Evolutionary conservation across 2,888 invertebrate species (phyloP).

Genomic region (Bombylius major): DNA sequence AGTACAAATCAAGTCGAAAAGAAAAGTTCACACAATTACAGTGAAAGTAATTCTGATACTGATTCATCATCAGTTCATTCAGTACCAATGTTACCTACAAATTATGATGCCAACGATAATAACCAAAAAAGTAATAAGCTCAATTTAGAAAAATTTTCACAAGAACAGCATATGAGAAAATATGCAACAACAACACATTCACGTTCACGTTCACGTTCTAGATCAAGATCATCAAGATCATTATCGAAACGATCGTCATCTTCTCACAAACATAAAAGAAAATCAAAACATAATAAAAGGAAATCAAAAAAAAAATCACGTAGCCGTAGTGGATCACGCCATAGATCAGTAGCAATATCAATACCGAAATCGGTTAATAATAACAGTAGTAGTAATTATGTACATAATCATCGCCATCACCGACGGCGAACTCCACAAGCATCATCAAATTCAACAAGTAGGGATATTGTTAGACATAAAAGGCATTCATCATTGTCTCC

Average conservation of each 20-base stretch:
- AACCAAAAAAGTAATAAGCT: background rate
- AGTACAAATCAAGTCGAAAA: background rate
- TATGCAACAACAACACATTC: background rate
- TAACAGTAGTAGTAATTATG: too few species aligned
- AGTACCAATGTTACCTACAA: slow-evolving; percentile 25
- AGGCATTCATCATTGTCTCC: too few species aligned
- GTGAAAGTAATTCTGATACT: slow-evolving; percentile 21
- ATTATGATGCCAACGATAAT: background rate
- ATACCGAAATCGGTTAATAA: too few species aligned
- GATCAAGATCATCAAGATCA: slow-evolving; percentile 12
- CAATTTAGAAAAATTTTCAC: background rate
- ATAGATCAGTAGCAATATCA: background rate
- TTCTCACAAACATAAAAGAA: slow-evolving; percentile 4
- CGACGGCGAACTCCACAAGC: too few species aligned
- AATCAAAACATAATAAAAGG: slow-evolving; percentile 19
- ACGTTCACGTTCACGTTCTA: background rate
- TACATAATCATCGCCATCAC: too few species aligned
- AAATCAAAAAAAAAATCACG: slow-evolving; percentile 22
- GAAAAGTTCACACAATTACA: slow-evolving; percentile 2
- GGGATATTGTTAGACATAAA: too few species aligned
- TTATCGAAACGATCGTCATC: slow-evolving; percentile 16
- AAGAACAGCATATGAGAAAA: background rate
- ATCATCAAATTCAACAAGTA: too few species aligned
- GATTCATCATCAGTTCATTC: slow-evolving; percentile 30
- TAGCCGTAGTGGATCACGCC: slow-evolving; percentile 12